These are phyloP conservation scores for Aphrocallistes beatrix DNA, from an alignment of 37 sponge, comb jelly and placozoan genomes.

Conservation along the genomic window DNA sequence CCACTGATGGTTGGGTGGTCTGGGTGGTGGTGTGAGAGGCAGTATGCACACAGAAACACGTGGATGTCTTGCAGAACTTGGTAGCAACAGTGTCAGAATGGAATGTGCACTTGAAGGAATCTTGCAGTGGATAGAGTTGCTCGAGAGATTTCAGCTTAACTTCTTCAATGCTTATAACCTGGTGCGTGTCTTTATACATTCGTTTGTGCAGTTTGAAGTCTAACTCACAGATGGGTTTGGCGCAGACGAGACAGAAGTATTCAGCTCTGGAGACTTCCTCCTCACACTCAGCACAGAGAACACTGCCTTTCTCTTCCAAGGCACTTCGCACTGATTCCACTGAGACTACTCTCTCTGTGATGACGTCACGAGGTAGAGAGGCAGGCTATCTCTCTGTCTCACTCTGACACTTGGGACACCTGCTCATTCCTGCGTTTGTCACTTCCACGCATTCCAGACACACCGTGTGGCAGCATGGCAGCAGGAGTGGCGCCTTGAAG, in stretches of 20 bases:
- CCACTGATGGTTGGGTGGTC: background rate
- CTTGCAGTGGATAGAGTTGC: background rate
- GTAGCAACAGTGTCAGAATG: background rate
- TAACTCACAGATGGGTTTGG: background rate
- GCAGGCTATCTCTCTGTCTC: background rate
- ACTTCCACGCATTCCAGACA: background rate
- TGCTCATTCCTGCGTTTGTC: background rate
- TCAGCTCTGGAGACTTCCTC: background rate
- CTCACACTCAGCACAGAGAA: background rate
- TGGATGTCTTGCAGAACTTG: background rate
- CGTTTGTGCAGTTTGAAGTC: background rate
- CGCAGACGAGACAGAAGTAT: background rate
- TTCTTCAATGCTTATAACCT: background rate
- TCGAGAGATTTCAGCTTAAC: background rate
- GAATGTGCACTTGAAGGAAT: background rate
- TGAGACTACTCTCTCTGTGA: background rate
- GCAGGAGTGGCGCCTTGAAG: background rate
- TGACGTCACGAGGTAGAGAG: background rate
- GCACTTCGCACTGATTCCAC: background rate
- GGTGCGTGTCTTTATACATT: background rate
- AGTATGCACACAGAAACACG: background rate
- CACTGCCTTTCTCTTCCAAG: background rate
- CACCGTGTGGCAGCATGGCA: background rate
- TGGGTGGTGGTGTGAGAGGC: background rate
- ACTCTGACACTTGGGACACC: slow-evolving; percentile 7